phyloP scores from a whole-genome alignment of 2,113 vertebrate genomes.

The Megaceryle torquata region DNA sequence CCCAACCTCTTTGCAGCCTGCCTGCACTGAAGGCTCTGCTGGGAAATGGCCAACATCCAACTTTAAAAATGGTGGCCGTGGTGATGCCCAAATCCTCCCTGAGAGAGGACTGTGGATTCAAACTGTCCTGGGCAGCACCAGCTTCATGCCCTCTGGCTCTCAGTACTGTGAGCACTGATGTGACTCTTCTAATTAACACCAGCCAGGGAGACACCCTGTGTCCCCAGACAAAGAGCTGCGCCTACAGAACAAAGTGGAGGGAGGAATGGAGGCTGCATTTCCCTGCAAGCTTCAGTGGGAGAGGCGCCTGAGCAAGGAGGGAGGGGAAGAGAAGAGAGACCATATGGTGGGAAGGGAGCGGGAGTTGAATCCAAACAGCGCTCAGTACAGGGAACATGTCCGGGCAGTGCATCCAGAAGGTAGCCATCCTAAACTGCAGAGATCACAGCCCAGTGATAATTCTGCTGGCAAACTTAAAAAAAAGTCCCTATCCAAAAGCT shows the following conservation, averaged over 20 bases:
- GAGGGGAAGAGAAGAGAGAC: background rate
- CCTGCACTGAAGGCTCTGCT: background rate
- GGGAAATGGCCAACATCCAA: background rate
- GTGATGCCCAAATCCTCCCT: background rate
- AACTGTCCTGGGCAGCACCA: background rate
- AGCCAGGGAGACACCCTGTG: background rate
- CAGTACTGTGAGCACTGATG: fast-evolving
- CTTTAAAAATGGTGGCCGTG: background rate
- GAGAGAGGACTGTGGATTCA: background rate
- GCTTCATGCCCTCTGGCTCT: background rate
- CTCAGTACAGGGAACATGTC: background rate
- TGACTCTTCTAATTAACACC: background rate
- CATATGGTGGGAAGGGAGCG: background rate
- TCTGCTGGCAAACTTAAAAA: background rate
- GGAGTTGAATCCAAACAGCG: background rate
- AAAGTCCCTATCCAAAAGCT: background rate
- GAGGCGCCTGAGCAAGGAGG: background rate
- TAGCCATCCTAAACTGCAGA: background rate
- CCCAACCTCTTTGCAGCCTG: background rate
- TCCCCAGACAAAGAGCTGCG: background rate
- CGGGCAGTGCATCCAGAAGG: background rate
- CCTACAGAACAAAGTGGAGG: background rate
- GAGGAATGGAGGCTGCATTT: background rate
- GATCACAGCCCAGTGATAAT: background rate
- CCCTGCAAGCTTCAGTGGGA: background rate